Percentiles rank a stretch among this genome's conserved stretches.
Evolutionary conservation across 2,113 vertebrate species (phyloP).

Genomic region (Bubo scandiacus): DNA sequence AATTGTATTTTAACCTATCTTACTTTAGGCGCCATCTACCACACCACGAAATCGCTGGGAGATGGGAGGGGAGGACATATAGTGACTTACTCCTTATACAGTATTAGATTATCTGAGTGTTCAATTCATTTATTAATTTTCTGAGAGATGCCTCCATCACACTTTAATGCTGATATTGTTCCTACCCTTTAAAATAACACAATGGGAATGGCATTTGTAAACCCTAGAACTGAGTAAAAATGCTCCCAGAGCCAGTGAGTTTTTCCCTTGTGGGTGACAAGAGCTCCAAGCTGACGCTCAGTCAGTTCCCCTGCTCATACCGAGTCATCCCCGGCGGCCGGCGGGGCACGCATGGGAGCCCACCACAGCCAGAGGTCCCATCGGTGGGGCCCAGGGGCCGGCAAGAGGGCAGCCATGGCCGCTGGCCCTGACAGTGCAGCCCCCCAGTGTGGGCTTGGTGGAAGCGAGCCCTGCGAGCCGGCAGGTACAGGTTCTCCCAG

Average conservation of each 20-base stretch:
- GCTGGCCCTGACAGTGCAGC: background rate
- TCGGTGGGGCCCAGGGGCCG: no score
- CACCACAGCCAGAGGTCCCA: rapidly evolving
- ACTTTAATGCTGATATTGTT: background rate
- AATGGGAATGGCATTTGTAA: background rate
- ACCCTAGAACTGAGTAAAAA: background rate
- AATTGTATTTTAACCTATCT: background rate
- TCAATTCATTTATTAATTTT: background rate
- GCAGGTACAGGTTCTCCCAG: background rate
- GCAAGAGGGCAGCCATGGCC: rapidly evolving
- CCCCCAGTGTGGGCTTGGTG: rapidly evolving
- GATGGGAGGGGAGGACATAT: background rate
- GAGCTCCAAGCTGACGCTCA: rapidly evolving
- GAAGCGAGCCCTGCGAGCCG: rapidly evolving
- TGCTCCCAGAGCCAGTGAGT: background rate
- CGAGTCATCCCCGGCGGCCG: rapidly evolving
- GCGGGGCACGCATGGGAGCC: rapidly evolving
- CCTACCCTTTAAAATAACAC: background rate
- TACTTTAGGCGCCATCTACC: background rate
- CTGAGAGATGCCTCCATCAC: background rate
- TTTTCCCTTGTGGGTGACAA: background rate
- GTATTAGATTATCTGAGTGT: background rate
- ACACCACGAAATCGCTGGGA: background rate
- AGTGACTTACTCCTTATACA: background rate
- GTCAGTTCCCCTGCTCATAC: background rate